phyloP scores from a whole-genome alignment of 2,888 invertebrate species.

The Acronicta aceris region DNA sequence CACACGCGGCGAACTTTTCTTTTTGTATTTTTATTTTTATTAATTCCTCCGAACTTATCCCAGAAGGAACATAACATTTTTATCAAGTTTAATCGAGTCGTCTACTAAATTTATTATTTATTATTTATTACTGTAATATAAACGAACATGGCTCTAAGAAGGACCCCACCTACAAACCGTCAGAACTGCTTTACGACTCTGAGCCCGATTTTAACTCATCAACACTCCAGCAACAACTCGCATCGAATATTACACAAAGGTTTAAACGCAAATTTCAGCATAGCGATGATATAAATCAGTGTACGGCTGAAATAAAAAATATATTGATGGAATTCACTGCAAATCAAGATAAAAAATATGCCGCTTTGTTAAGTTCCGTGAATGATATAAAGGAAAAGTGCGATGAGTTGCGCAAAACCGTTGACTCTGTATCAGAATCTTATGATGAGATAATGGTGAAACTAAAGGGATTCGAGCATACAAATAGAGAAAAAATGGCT shows the following conservation, averaged over 20 bases:
- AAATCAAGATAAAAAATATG: slow-evolving; percentile 2
- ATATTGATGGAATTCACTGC: neutral
- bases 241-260: slow-evolving; percentile 1
- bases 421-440: neutral
- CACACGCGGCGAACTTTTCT: no score
- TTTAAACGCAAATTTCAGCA: slow-evolving; percentile 1
- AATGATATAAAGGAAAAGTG: neutral
- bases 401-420: neutral
- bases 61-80: no score
- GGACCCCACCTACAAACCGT: neutral
- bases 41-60: no score
- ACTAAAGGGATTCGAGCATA: neutral
- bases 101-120: no score
- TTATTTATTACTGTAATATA: no score
- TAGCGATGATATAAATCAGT: neutral
- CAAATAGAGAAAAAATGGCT: slow-evolving; percentile 1
- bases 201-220: neutral
- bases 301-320: neutral
- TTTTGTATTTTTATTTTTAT: no score
- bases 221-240: neutral
- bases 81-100: no score
- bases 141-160: neutral
- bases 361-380: neutral
- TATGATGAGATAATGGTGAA: neutral
- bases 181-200: neutral